These are phyloP conservation scores for Megalopta genalis DNA, from an alignment of 1,140 invertebrate genomes.

Conservation along the genomic window DNA sequence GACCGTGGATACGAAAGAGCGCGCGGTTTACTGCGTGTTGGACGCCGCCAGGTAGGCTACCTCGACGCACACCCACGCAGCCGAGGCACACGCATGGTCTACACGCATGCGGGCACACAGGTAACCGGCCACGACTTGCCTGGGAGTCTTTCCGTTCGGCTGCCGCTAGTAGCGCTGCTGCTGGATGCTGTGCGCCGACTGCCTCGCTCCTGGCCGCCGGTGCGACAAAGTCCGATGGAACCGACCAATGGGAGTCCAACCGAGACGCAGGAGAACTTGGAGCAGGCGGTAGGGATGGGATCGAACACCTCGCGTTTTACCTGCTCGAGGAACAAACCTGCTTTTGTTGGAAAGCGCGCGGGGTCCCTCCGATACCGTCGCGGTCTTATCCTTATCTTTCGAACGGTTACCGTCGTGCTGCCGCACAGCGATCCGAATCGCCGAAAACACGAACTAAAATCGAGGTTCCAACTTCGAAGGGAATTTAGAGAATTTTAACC, in stretches of 20 bases:
- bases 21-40: conserved; percentile 76
- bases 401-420: no score
- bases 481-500: no score
- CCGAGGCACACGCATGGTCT: conserved; percentile 64
- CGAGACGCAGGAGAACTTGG: conserved; percentile 39
- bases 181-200: conserved; percentile 77
- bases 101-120: conserved; percentile 62
- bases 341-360: background rate
- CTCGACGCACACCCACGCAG: conserved; percentile 73
- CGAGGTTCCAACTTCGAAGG: no score
- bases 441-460: no score
- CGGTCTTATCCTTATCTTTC: no score
- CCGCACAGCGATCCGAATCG: no score
- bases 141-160: conserved; percentile 76
- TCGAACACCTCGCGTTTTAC: background rate
- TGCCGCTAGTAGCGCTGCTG: conserved; percentile 80
- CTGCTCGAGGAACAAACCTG: background rate
- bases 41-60: conserved; percentile 79
- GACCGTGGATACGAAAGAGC: conserved; percentile 62
- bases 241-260: conserved; percentile 31
- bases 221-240: conserved; percentile 39
- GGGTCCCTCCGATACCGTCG: no score
- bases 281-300: conserved; percentile 32
- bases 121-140: conserved; percentile 47
- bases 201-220: conserved; percentile 45